phyloP scores from a whole-genome alignment of 1,140 invertebrate species.

The Planococcus citri region DNA sequence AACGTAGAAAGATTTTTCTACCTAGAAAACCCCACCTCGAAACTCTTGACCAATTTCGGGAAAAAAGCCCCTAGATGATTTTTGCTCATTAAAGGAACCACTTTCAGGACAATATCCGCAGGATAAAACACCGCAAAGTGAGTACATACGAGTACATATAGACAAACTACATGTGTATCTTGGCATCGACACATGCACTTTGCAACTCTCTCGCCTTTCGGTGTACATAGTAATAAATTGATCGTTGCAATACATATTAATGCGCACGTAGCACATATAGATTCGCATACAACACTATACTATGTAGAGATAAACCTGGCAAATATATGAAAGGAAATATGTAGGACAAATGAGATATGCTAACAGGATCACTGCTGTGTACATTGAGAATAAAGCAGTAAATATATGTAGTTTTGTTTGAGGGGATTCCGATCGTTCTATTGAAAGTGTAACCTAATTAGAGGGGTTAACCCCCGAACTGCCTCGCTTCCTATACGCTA shows the following conservation, averaged over 20 bases:
- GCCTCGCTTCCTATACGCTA: background rate
- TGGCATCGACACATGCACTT: too few relatives aligned
- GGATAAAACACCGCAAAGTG: too few relatives aligned
- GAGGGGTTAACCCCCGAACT: conserved; percentile 12
- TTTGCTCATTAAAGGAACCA: too few relatives aligned
- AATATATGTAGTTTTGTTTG: conserved; percentile 14
- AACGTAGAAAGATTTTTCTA: too few relatives aligned
- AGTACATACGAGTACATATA: too few relatives aligned
- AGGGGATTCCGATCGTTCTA: conserved; percentile 12
- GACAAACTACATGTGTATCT: too few relatives aligned
- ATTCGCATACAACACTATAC: too few relatives aligned
- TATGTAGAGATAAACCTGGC: background rate
- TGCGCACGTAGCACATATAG: background rate
- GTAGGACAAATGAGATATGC: conserved; percentile 9
- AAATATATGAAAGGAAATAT: conserved; percentile 1
- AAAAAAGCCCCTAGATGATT: too few relatives aligned
- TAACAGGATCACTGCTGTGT: conserved; percentile 12
- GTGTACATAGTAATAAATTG: background rate
- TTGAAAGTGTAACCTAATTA: conserved; percentile 19
- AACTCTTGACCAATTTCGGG: too few relatives aligned
- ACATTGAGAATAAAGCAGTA: conserved; percentile 13
- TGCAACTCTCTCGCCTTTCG: too few relatives aligned
- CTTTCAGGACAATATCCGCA: too few relatives aligned
- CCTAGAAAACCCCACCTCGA: too few relatives aligned
- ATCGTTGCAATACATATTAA: background rate